phyloP scores from a whole-genome alignment of 1,140 invertebrate genomes.

The Choristoneura fumiferana region DNA sequence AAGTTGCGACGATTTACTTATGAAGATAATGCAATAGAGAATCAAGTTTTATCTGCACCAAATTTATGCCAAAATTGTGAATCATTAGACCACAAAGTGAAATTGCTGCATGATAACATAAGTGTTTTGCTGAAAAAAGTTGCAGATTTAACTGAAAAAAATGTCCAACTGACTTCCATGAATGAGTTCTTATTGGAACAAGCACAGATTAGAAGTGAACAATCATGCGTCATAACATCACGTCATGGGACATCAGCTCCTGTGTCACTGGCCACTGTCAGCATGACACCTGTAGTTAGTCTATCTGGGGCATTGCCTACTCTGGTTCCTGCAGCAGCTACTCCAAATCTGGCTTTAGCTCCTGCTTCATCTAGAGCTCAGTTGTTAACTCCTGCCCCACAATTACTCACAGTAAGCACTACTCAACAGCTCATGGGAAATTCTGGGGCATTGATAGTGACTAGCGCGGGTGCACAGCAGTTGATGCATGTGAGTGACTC shows the following conservation, averaged over 20 bases:
- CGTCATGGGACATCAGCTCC: conserved; percentile 69
- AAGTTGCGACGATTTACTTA: conserved; percentile 62
- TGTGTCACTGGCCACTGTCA: conserved; percentile 68
- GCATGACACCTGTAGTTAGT: conserved; percentile 71
- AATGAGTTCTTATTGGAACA: conserved; percentile 73
- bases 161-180: conserved; percentile 69
- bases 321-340: conserved; percentile 58
- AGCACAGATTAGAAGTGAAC: conserved; percentile 59
- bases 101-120: conserved; percentile 70
- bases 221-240: conserved; percentile 69
- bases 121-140: conserved; percentile 69
- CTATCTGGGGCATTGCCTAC: conserved; percentile 62
- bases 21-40: conserved; percentile 52
- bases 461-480: conserved; percentile 71
- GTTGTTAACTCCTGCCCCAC: conserved; percentile 64
- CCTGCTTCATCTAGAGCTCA: conserved; percentile 67
- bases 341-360: conserved; percentile 61
- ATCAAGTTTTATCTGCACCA: conserved; percentile 43
- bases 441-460: conserved; percentile 69
- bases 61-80: conserved; percentile 64
- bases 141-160: conserved; percentile 67
- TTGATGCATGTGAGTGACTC: conserved; percentile 74
- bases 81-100: conserved; percentile 62
- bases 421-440: conserved; percentile 70
- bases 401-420: conserved; percentile 70